Conservation (phyloP, 2,113 vertebrate genomes). For the Acanthisitta chloris region DNA sequence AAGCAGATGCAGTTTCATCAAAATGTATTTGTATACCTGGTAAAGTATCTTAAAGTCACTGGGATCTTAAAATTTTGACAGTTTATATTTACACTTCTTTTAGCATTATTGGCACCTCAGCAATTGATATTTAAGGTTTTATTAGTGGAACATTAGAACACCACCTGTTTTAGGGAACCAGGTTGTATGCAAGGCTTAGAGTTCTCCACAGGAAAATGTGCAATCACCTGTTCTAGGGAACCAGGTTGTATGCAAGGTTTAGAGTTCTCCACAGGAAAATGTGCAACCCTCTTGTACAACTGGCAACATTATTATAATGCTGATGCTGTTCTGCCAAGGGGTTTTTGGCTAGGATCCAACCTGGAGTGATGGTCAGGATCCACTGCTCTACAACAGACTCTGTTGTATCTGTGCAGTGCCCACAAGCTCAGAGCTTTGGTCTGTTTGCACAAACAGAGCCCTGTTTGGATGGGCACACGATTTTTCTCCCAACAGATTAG, state of each 20-base stretch:
- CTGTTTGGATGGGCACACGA: background rate
- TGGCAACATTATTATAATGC: background rate
- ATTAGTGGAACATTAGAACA: background rate
- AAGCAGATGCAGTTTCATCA: background rate
- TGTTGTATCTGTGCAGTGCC: rapidly evolving
- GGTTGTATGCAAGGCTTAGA: background rate
- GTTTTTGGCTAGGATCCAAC: background rate
- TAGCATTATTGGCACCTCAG: background rate
- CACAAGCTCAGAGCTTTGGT: background rate
- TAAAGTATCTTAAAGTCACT: background rate
- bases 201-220: too few relatives aligned
- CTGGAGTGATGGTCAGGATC: rapidly evolving
- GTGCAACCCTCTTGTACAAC: background rate
- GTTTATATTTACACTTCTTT: background rate
- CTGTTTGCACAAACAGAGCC: background rate
- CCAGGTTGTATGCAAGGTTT: background rate
- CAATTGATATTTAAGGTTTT: conserved; percentile 26
- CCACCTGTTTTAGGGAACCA: rapidly evolving
- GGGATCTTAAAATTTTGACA: background rate
- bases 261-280: background rate
- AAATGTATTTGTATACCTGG: rapidly evolving
- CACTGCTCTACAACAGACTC: too few relatives aligned
- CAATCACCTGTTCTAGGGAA: background rate
- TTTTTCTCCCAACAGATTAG: background rate
- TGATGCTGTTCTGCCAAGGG: background rate